These are phyloP conservation scores for Dipodomys stephensi DNA, from an alignment of 2,113 vertebrate genomes.

Conservation along the genomic window DNA sequence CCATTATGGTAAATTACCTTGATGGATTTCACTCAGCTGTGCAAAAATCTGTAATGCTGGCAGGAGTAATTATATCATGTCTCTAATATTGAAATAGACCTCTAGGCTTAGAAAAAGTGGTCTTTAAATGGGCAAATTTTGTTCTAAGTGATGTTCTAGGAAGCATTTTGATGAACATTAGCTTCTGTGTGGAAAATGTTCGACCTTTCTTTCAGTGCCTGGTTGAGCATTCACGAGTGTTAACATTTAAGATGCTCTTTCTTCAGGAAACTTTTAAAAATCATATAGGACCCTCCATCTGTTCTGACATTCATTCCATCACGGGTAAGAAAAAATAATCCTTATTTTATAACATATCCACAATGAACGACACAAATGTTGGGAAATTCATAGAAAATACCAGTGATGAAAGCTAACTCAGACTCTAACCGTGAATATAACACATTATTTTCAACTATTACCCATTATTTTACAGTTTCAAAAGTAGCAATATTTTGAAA, in stretches of 20 bases:
- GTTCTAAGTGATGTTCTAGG: slow-evolving; percentile 27
- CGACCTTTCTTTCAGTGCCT: not conserved
- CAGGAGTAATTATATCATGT: slow-evolving; percentile 51
- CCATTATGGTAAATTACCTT: slow-evolving; percentile 62
- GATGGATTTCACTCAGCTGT: slow-evolving; percentile 48
- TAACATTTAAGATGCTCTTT: slow-evolving; percentile 2
- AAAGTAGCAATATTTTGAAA: not conserved
- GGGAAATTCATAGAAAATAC: slow-evolving; percentile 24
- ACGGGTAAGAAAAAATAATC: slow-evolving; percentile 35
- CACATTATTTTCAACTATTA: slow-evolving; percentile 56
- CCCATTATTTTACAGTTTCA: slow-evolving; percentile 20
- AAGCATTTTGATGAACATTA: slow-evolving; percentile 51
- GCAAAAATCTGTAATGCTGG: slow-evolving; percentile 60
- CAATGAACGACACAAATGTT: slow-evolving; percentile 31
- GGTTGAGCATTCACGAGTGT: not conserved
- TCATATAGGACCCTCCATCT: not conserved
- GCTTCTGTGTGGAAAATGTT: slow-evolving; percentile 18
- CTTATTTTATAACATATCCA: slow-evolving; percentile 32
- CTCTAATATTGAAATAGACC: slow-evolving; percentile 62
- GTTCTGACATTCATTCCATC: slow-evolving; percentile 39
- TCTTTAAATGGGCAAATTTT: slow-evolving; percentile 40
- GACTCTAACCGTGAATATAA: slow-evolving; percentile 32
- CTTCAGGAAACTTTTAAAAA: not conserved
- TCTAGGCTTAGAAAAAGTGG: slow-evolving; percentile 45
- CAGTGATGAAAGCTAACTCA: slow-evolving; percentile 27